phyloP scores from a whole-genome alignment of 1,140 invertebrate genomes.

The Aphaenogaster rudis region DNA sequence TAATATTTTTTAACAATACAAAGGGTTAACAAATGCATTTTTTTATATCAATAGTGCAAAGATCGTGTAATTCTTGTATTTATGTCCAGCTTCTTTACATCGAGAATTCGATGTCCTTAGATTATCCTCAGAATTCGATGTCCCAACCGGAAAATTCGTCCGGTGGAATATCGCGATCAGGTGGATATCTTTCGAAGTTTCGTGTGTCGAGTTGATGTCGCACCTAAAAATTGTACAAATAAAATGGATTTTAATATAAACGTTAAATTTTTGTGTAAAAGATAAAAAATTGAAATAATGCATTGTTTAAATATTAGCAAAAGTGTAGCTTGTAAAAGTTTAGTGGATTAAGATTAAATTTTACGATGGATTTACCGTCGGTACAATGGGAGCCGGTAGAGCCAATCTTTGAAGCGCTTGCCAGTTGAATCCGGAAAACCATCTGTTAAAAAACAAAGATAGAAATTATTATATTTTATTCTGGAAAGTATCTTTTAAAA shows the following conservation, averaged over 20 bases:
- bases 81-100: background rate
- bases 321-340: background rate
- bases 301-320: background rate
- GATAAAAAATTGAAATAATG: background rate
- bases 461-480: background rate
- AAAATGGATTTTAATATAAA: background rate
- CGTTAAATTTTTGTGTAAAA: background rate
- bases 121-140: slow-evolving; percentile 86
- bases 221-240: slow-evolving; percentile 81
- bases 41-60: background rate
- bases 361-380: slow-evolving; percentile 88
- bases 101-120: background rate
- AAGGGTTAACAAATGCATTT: slow-evolving; percentile 1
- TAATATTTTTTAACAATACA: background rate
- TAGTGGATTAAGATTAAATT: background rate
- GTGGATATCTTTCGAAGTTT: slow-evolving; percentile 89
- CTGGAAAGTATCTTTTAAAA: background rate
- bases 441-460: slow-evolving; percentile 88
- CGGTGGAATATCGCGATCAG: slow-evolving; percentile 87
- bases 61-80: background rate
- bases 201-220: slow-evolving; percentile 86
- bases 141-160: slow-evolving; percentile 90
- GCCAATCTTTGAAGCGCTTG: slow-evolving; percentile 91
- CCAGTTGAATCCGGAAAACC: slow-evolving; percentile 98
- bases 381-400: slow-evolving; percentile 93